Conservation (phyloP, 2,113 vertebrate genomes). For the Cisticola juncidis region DNA sequence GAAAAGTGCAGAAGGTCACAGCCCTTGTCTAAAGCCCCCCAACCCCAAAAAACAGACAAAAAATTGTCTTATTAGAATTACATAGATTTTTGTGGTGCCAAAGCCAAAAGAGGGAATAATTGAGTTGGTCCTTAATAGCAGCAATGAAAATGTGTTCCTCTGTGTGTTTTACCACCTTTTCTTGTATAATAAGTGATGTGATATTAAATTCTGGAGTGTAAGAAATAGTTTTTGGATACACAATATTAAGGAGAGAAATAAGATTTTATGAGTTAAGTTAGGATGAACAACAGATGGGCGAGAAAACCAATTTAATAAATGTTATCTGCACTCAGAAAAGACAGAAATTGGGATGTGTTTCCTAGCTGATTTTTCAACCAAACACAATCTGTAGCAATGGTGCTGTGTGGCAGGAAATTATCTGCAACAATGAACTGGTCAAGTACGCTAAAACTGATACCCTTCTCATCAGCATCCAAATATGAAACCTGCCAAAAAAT, state of each 20-base stretch:
- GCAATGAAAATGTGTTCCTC: neutral
- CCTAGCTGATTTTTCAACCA: neutral
- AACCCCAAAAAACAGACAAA: neutral
- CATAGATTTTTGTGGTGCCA: neutral
- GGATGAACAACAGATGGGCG: neutral
- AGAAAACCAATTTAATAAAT: neutral
- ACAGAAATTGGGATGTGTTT: neutral
- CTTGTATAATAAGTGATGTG: neutral
- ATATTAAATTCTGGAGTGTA: neutral
- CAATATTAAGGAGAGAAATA: neutral
- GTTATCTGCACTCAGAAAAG: neutral
- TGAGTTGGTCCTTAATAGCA: neutral
- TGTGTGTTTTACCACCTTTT: neutral
- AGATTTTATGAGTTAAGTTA: neutral
- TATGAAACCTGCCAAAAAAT: constrained; percentile 56
- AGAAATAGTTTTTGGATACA: neutral
- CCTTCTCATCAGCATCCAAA: constrained; percentile 61
- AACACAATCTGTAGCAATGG: neutral
- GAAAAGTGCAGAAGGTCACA: neutral
- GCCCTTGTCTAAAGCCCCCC: accelerated
- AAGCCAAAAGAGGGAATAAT: neutral
- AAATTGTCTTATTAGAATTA: neutral
- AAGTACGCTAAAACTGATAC: constrained; percentile 38
- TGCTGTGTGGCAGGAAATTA: constrained; percentile 18
- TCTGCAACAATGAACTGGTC: constrained; percentile 33